Evolutionary conservation across 2,888 invertebrate genomes (phyloP).

Genomic region (Pandemis heparana): DNA sequence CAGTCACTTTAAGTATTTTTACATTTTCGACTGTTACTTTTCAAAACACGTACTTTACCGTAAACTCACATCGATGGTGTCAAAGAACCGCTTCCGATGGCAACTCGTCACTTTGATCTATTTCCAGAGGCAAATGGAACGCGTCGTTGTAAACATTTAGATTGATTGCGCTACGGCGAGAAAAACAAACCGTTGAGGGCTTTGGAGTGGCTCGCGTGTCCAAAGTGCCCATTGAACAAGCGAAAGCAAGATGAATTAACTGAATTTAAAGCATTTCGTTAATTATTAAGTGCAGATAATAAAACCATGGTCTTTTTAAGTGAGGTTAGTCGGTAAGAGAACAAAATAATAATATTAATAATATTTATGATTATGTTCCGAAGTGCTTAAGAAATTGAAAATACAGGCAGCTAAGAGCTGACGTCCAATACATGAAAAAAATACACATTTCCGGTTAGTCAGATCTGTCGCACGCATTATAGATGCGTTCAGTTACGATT

Average conservation of each 20-base stretch:
- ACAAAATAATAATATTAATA: too few species aligned
- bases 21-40: neutral
- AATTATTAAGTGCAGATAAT: neutral
- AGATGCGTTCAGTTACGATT: slow-evolving; percentile 62
- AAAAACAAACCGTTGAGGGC: slow-evolving; percentile 54
- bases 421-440: neutral
- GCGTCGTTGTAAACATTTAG: slow-evolving; percentile 60
- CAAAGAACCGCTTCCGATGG: slow-evolving; percentile 41
- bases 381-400: neutral
- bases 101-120: slow-evolving; percentile 76
- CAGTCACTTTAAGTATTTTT: too few species aligned
- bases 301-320: neutral
- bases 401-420: neutral
- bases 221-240: slow-evolving; percentile 18
- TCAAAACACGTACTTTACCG: neutral
- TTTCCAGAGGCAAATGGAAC: slow-evolving; percentile 67
- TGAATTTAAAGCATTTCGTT: neutral
- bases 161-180: slow-evolving; percentile 63
- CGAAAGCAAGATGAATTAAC: slow-evolving; percentile 7
- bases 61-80: slow-evolving; percentile 32
- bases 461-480: slow-evolving; percentile 57
- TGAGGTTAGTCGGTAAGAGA: too few species aligned
- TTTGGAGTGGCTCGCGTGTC: slow-evolving; percentile 28
- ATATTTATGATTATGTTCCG: too few species aligned
- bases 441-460: slow-evolving; percentile 51